These are phyloP conservation scores for Machimus rusticus DNA, from an alignment of 2,888 invertebrate genomes.

Conservation along the genomic window DNA sequence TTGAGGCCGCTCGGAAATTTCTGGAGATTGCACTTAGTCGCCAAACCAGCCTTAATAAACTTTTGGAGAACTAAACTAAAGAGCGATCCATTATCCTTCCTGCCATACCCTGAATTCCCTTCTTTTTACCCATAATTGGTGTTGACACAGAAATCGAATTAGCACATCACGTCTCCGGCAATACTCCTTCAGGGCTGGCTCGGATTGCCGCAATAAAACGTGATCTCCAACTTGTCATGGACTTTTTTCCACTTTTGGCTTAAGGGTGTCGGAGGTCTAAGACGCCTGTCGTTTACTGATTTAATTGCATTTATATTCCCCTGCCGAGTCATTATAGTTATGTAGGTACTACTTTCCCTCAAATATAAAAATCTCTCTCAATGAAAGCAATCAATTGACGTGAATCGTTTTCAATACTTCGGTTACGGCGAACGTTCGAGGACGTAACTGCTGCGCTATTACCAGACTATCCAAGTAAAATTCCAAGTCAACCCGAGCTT, in stretches of 20 bases:
- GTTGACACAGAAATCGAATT: conserved; percentile 19
- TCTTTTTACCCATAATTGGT: conserved; percentile 10
- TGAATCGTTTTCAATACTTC: neutral
- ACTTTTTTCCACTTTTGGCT: neutral
- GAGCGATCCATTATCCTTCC: neutral
- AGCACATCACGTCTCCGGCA: neutral
- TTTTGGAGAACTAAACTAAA: neutral
- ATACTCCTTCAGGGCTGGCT: neutral
- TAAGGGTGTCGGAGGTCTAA: neutral
- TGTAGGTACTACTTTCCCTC: neutral
- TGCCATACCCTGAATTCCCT: neutral
- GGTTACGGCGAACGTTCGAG: neutral
- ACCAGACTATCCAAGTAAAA: neutral
- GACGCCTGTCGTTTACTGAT: neutral
- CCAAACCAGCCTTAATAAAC: neutral
- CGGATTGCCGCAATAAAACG: neutral
- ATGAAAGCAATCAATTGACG: neutral
- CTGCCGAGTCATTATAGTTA: neutral
- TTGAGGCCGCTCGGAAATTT: neutral
- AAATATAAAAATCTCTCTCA: neutral
- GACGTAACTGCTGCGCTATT: neutral
- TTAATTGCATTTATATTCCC: neutral
- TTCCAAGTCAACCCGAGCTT: neutral
- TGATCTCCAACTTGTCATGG: neutral
- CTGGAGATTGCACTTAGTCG: neutral